A percentile compares a stretch with the other conserved stretches of the same genome.
Evolutionary conservation across 2,888 invertebrate species (phyloP).

Genomic region (Melanotus villosus): DNA sequence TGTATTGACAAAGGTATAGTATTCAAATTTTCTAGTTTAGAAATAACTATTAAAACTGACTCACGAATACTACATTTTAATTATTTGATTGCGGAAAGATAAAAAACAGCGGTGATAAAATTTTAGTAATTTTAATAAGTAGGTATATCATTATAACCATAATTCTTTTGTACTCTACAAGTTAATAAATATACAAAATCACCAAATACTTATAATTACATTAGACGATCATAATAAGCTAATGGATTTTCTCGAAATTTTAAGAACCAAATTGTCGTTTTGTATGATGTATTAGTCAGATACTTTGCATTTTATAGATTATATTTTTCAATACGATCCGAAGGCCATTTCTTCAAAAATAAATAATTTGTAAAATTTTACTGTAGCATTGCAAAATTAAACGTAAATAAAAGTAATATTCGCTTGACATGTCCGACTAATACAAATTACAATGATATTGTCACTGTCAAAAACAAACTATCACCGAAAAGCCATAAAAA

Average conservation of each 20-base stretch:
- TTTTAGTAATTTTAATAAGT: slow-evolving; percentile 52
- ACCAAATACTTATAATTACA: slow-evolving; percentile 52
- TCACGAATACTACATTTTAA: slow-evolving; percentile 19
- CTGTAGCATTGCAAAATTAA: no score
- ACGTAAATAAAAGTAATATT: no score
- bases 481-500: background rate
- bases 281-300: slow-evolving; percentile 19
- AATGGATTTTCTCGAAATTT: slow-evolving; percentile 42
- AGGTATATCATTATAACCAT: slow-evolving; percentile 50
- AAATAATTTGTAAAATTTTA: no score
- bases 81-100: slow-evolving; percentile 50
- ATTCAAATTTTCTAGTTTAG: slow-evolving; percentile 4
- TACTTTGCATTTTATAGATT: background rate
- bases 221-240: slow-evolving; percentile 51
- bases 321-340: background rate
- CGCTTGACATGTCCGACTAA: slow-evolving; percentile 22
- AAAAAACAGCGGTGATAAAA: slow-evolving; percentile 58
- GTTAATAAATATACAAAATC: slow-evolving; percentile 55
- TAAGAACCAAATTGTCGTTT: background rate
- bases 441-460: slow-evolving; percentile 22
- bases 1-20: slow-evolving; percentile 23
- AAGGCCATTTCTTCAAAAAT: no score
- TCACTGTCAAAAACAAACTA: slow-evolving; percentile 10
- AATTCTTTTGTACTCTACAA: slow-evolving; percentile 58
- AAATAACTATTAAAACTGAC: slow-evolving; percentile 17